These are phyloP conservation scores for Lithodes maja DNA, from an alignment of 2,888 invertebrate species.

Conservation along the genomic window DNA sequence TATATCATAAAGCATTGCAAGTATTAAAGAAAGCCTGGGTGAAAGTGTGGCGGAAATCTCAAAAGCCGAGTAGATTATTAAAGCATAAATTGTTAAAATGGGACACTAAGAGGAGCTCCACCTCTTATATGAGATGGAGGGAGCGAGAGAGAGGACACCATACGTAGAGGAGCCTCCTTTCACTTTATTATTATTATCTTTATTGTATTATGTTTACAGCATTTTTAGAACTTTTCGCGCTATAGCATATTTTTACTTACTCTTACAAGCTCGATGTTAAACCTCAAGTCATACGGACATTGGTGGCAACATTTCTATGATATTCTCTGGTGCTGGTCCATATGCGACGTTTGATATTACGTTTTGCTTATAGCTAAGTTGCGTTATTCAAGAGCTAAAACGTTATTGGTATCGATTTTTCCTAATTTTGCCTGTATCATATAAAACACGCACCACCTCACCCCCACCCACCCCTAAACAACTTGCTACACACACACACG, in stretches of 20 bases:
- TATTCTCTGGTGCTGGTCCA: no score
- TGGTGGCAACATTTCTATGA: no score
- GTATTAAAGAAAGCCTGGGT: not conserved
- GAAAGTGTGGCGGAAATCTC: conserved; percentile 1
- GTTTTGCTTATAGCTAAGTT: no score
- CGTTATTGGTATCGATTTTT: no score
- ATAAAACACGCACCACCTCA: no score
- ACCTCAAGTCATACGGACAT: no score
- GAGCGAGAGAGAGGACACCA: not conserved
- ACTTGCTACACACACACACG: conserved; percentile 9
- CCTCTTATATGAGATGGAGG: not conserved
- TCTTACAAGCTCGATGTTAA: no score
- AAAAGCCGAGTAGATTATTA: conserved; percentile 33
- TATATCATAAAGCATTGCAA: not conserved
- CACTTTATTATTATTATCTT: not conserved
- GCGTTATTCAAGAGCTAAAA: no score
- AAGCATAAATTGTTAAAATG: conserved; percentile 17
- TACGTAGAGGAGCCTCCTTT: not conserved
- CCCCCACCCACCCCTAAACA: not conserved
- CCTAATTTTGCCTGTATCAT: no score
- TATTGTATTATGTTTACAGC: not conserved
- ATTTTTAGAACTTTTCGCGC: no score
- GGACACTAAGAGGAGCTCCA: not conserved
- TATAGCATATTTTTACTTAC: no score
- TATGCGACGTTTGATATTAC: no score